A percentile compares a stretch with the other conserved stretches of the same genome.
Evolutionary conservation across 2,797 vertebrate species (phyloP).

Genomic region (Sebastes hopkinsi): DNA sequence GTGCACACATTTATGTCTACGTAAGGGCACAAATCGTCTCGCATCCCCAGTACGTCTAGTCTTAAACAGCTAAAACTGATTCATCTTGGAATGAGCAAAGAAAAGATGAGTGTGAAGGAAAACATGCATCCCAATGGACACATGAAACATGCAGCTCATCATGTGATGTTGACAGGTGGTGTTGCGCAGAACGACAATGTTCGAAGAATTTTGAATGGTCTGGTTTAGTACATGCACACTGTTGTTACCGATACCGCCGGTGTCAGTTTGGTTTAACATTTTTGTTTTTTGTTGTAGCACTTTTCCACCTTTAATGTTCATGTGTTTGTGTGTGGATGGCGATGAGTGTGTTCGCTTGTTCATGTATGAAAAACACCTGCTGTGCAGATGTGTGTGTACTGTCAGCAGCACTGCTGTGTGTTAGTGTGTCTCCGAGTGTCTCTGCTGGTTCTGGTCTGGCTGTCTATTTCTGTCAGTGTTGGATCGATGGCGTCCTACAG

Average conservation of each 20-base stretch:
- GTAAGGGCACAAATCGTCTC: not conserved
- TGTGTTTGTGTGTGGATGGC: not conserved
- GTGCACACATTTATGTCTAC: not conserved
- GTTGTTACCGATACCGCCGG: not conserved
- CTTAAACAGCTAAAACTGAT: not conserved
- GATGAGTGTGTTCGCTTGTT: not conserved
- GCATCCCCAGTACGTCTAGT: not conserved
- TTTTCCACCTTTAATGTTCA: not conserved
- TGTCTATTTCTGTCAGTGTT: constrained; percentile 64
- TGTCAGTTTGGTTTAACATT: not conserved
- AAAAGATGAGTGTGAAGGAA: not conserved
- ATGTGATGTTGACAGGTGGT: not conserved
- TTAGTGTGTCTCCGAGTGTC: constrained; percentile 30
- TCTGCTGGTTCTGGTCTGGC: constrained; percentile 50
- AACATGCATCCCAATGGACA: not conserved
- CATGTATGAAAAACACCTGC: constrained; percentile 17
- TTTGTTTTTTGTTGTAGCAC: not conserved
- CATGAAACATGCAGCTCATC: not conserved
- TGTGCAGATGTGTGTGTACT: constrained; percentile 27
- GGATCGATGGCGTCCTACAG: constrained; percentile 66
- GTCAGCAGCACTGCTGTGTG: constrained; percentile 41
- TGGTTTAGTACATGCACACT: not conserved
- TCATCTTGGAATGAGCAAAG: not conserved
- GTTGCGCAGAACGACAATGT: not conserved
- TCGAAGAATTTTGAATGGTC: not conserved